Conservation (phyloP, 1,140 invertebrate genomes). For the Nylanderia fulva region DNA sequence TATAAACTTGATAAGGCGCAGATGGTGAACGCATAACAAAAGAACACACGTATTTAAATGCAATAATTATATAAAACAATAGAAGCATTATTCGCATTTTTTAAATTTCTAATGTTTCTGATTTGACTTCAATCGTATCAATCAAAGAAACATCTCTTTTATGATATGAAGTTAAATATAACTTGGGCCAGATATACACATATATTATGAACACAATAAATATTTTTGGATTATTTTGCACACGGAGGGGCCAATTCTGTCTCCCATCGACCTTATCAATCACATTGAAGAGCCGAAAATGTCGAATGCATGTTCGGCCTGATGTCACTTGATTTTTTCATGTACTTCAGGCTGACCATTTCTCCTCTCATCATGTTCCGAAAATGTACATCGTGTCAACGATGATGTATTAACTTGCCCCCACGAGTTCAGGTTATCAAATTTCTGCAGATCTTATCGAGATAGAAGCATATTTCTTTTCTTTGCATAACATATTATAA, state of each 20-base stretch:
- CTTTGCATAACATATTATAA: background rate
- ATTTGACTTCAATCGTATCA: background rate
- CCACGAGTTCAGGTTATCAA: background rate
- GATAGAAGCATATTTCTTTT: background rate
- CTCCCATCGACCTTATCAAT: conserved; percentile 42
- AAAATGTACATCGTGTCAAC: conserved; percentile 49
- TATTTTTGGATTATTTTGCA: conserved; percentile 30
- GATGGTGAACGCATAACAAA: background rate
- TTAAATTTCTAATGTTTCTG: background rate
- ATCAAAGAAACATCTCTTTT: background rate
- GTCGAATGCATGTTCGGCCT: background rate
- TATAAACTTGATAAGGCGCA: background rate
- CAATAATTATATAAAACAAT: background rate
- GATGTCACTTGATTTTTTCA: conserved; percentile 42
- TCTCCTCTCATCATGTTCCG: conserved; percentile 22
- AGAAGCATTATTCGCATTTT: background rate
- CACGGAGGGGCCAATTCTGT: background rate
- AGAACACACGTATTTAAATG: background rate
- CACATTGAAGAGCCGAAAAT: conserved; percentile 19
- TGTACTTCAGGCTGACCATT: conserved; percentile 24
- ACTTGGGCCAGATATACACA: background rate
- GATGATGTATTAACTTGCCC: conserved; percentile 56
- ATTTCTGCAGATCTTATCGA: background rate
- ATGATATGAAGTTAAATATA: conserved; percentile 23
- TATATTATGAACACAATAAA: conserved; percentile 17